Base-by-base conservation (phyloP, 2,888 invertebrate genomes). In the Chromoteleia sp. region DNA sequence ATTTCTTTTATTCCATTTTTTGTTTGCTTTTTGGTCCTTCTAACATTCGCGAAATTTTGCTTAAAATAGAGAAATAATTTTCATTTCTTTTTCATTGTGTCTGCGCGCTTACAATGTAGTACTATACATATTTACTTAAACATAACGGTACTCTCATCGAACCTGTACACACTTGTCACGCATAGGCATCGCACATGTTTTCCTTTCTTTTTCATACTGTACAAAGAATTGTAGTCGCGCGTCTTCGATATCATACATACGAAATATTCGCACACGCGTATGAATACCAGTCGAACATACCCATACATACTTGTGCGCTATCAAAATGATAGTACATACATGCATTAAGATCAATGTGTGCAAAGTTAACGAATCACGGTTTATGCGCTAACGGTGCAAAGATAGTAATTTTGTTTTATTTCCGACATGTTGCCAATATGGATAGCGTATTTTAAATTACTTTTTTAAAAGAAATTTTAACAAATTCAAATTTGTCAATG, bases 51-150 rank as follows among this genome's bases (percentile, higher is more conserved):
- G 30, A 74, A 56, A 45, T 12, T 68, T 76, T 70, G 56, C 45
- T 80, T 70, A 81, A 74, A 86, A 85, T 88, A 88, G 85, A 89
- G 87, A 88, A 89, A 89, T 89, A 87, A 84, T 85, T 85, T 85
- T 48, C 80, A 81, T 80, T 81, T 56, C 67, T 84, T 81, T 80
- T 76, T 67, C 30, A 59, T 80, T 71, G 48, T 63, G 77, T 71
- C 33, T 82, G 76, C 75, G 81, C 81, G 81, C 79, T 83, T 79
- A 75, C 70, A 74, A 36, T 65, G 58, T 65, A 63, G 65, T 77
- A 81, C 71, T 83, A 81, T 82, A 84, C 84, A 84, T 81, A 73
- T 82, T 82, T 83, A 81, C 59, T 80, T 78, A 82, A 81, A 82
- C 75, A 73, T 75, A 75, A 78, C 70, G 33, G 52, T 78, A 68